Evolutionary conservation across 2,888 invertebrate genomes (phyloP), one percentile per base, ranked within the genome.

Genomic region (Epinotia brunnichana): DNA sequence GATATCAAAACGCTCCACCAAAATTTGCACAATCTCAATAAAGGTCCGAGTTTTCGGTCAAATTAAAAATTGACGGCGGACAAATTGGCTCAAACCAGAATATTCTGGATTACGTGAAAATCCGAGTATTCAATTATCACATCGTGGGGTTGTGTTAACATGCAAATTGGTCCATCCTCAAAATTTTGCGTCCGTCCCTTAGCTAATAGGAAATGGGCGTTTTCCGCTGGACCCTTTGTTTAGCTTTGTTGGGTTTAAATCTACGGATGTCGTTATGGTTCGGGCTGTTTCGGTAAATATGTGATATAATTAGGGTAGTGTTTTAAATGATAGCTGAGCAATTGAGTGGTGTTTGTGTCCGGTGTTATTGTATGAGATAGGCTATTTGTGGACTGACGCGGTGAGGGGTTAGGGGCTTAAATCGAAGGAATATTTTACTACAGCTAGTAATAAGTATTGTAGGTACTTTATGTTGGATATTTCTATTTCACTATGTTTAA

Each of bases 151-250:
- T 71, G 57, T 76, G 76, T 75, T 76, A 76, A 75, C 76, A 75
- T 76, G 75, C 74, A 76, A 76, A 76, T 76, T 75, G 76, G 69
- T 70, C 74, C 70, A 69, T 73, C 68, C 70, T 41, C 73, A 73
- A 73, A 76, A 76, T 75, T 73, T 73, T 71, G 61, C 39, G 63
- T 44, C 13, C 63, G 60, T 71, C 75, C 74, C 60, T 75, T 41
- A 67, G 63, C 68, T 76, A 77, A 77, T 77, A 74, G 76, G 74
- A 77, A 77, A 75, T 74, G 53, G 74, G 66, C 62, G 66, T 67
- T 73, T 74, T 75, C 76, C 75, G 75, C 68, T 69, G 62, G 69
- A 60, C 75, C 69, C 74, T 75, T 75, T 74, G 73, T 62, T 63
- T 68, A 56, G 63, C 72, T 68, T 59, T 59, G 62, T 44, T 54